These are phyloP conservation scores for Rhagologus leucostigma DNA, from an alignment of 2,113 vertebrate genomes.

Conservation along the genomic window DNA sequence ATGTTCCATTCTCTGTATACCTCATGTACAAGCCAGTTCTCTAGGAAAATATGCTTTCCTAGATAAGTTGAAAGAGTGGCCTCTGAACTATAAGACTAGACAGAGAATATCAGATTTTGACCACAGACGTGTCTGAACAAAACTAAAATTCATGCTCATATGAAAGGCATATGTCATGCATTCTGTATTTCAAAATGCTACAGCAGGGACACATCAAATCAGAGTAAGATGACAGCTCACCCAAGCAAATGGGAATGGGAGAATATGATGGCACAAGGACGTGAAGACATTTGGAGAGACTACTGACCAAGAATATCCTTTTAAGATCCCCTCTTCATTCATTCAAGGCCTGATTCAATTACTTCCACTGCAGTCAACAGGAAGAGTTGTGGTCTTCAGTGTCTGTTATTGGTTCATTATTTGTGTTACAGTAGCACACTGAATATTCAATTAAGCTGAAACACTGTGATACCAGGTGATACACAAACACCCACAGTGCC, in stretches of 20 bases:
- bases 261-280: not conserved
- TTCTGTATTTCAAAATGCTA: slow-evolving; percentile 10
- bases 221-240: slow-evolving; percentile 24
- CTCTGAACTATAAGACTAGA: not conserved
- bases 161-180: slow-evolving; percentile 13
- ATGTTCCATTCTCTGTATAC: not conserved
- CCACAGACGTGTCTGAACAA: not conserved
- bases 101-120: slow-evolving; percentile 38
- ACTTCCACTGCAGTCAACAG: slow-evolving; percentile 21
- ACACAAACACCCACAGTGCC: not conserved
- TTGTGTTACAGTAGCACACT: slow-evolving; percentile 13
- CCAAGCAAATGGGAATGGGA: not conserved
- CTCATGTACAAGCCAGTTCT: not conserved
- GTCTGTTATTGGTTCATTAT: not conserved
- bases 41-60: slow-evolving; percentile 20
- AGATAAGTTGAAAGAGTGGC: not conserved
- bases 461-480: not conserved
- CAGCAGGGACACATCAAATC: not conserved
- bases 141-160: not conserved
- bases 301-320: slow-evolving; percentile 3
- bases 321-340: slow-evolving; percentile 27
- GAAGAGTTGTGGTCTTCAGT: slow-evolving; percentile 30
- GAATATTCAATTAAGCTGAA: not conserved
- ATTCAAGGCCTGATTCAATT: slow-evolving; percentile 33
- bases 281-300: not conserved